Base-by-base conservation (phyloP, 2,888 invertebrate genomes). In the Pheosia gnoma region DNA sequence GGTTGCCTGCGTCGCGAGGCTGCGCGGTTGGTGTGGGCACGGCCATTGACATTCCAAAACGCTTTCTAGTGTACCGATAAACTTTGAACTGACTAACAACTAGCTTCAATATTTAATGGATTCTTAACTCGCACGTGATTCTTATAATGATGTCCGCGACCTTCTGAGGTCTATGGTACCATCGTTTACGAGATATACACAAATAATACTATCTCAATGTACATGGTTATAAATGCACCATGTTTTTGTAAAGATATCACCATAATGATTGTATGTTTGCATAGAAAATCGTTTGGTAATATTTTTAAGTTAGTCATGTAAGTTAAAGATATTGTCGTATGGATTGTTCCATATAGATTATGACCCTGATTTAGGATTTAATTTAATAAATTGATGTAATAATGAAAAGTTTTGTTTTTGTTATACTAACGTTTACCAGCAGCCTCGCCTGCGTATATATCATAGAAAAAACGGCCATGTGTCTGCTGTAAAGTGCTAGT, bases 361-460 rank as follows among this genome's bases (percentile, higher is more conserved):
- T 82, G 81, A 84, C 78, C 70, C 72, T 79, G 75, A 81, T 72
- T 76, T 85, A 86, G 82, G 72, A 75, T 76, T 73, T 82, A 84
- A 83, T 83, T 79, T 78, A 82, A 83, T 82, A 86, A 84, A 87
- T 84, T 81, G 75, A 85, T 83, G 82, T 82, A 82, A 75, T 74
- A 74, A 73, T 55, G 13, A 65, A 71, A 66, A 65, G 71, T 76
- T 71, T 58, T 39, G 39, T 45, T 64, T 58, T 57, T 59, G n/a
- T 6, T 45, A 5, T 41, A 41, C 7, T 43, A 10, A 25, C 0
- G 25, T 25, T 25, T 25, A 25, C 25, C 2, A 25, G 25, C 25
- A 25, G 25, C 25, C 25, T 25, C 25, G 25, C 25, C 25, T 25
- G 25, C 25, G 25, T 1, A 25, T 25, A 25, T 2, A 25, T 25